Evolutionary conservation across 2,797 vertebrate genomes (phyloP).

Genomic region (Smutsia gigantea): DNA sequence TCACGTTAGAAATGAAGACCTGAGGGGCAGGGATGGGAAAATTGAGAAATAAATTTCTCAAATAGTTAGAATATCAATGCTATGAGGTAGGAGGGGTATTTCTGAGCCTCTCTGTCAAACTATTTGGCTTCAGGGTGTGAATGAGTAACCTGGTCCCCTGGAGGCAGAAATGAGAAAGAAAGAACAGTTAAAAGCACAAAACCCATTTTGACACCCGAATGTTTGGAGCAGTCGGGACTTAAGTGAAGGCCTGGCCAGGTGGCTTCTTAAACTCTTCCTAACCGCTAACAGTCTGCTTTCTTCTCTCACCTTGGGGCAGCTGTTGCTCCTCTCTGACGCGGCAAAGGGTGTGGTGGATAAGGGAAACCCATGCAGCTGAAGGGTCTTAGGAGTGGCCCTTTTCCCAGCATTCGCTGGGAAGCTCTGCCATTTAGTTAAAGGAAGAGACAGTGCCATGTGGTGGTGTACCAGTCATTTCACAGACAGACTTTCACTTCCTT

Average conservation of each 20-base stretch:
- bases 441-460: neutral
- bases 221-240: neutral
- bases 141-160: neutral
- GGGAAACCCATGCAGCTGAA: neutral
- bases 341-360: neutral
- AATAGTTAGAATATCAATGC: conserved; percentile 32
- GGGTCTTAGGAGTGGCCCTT: neutral
- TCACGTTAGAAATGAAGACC: conserved; percentile 32
- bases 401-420: neutral
- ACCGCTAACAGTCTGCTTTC: conserved; percentile 12
- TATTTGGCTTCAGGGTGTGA: conserved; percentile 43
- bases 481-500: neutral
- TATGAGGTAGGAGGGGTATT: neutral
- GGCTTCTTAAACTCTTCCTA: conserved; percentile 33
- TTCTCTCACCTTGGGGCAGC: neutral
- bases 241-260: neutral
- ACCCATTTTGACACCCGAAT: neutral
- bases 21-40: neutral
- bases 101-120: neutral
- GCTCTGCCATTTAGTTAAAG: neutral
- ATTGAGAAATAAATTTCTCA: neutral
- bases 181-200: neutral
- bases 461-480: neutral
- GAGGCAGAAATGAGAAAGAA: conserved; percentile 10
- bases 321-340: neutral